Evolutionary conservation across 2,113 vertebrate species (phyloP).

Genomic region (Elaphurus davidianus): DNA sequence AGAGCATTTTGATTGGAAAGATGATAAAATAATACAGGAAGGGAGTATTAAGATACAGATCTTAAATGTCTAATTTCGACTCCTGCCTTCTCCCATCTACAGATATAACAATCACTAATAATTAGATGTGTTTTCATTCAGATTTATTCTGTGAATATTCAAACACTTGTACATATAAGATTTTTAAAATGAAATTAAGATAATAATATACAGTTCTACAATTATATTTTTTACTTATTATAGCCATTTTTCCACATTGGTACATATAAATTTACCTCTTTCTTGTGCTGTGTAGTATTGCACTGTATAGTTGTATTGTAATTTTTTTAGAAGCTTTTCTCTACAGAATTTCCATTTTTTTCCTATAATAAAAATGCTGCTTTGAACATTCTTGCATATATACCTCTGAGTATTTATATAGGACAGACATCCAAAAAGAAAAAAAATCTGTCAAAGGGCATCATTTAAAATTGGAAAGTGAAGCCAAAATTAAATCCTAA

Average conservation of each 20-base stretch:
- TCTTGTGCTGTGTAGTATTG: not conserved
- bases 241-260: not conserved
- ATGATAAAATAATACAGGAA: not conserved
- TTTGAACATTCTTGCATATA: constrained; percentile 12
- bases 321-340: not conserved
- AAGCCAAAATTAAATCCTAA: constrained; percentile 12
- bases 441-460: not conserved
- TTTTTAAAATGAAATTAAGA: not conserved
- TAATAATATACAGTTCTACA: not conserved
- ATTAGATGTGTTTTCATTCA: not conserved
- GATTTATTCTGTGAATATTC: constrained; percentile 9
- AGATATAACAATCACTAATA: not conserved
- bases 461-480: constrained; percentile 13
- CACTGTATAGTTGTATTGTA: not conserved
- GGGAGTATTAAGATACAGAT: not conserved
- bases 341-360: not conserved
- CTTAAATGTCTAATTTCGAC: not conserved
- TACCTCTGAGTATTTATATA: not conserved
- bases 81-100: not conserved
- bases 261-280: not conserved
- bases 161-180: not conserved
- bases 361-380: not conserved
- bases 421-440: not conserved
- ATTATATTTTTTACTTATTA: constrained; percentile 3
- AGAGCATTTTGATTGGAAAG: not conserved